Evolutionary conservation across 2,888 invertebrate genomes (phyloP), one percentile per base, ranked within the genome.

Genomic region (Gnatocerus cornutus): DNA sequence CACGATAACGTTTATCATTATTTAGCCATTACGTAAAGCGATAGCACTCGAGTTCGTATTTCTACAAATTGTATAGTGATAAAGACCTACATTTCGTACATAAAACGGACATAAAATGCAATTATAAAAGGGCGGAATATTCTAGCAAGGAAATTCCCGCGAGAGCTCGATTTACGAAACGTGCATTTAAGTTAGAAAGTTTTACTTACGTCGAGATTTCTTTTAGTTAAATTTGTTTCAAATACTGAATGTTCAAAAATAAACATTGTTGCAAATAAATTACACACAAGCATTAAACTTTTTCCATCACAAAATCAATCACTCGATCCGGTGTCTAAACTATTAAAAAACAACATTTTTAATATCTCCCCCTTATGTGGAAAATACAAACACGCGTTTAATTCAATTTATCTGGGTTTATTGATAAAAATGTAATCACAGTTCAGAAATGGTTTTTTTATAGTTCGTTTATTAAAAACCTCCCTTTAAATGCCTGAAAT

Each of bases 101-200:
- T 66, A 67, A 71, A 71, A 67, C 63, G 56, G 48, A 62, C 67
- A 67, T 71, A 62, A 66, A 69, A 69, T 66, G 66, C 71, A 68
- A 69, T 71, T 71, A 71, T 71, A 71, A 71, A 71, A 62, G 65
- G 71, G 50, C 61, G 63, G 66, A 69, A 68, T 71, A 45, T 56
- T 69, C 63, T 69, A 61, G 56, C 58, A 48, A 53, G 52, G 67
- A 66, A 63, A 69, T 58, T 62, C 69, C 63, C 69, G 65, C 53
- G 62, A 61, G 71, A 61, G 45, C 37, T 48, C 65, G 71, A 69
- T 69, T 71, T 69, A 58, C 68, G 61, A 71, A 71, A 68, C 71
- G 52, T 66, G 63, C 66, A 69, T 71, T 61, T 65, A 69, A 69
- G 53, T 67, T 69, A 39, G 53, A 67, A 71, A 71, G 65, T 66